These are phyloP conservation scores for Pangasius djambal DNA, from an alignment of 2,797 vertebrate species.

Conservation along the genomic window DNA sequence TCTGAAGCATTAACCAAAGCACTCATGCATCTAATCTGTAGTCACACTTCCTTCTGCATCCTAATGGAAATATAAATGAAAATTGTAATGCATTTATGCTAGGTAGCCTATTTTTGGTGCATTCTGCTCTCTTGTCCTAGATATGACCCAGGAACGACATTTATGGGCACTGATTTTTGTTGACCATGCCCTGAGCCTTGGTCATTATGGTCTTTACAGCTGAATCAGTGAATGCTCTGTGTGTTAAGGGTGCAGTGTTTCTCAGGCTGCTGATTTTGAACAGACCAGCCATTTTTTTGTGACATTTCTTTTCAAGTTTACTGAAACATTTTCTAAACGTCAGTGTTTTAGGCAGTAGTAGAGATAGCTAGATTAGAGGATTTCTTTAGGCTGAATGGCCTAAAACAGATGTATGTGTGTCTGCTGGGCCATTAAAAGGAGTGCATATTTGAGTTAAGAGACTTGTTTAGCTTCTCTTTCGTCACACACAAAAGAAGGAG, in stretches of 20 bases:
- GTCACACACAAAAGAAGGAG: slow-evolving; percentile 18
- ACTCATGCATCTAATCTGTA: slow-evolving; percentile 5
- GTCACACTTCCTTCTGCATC: slow-evolving; percentile 1
- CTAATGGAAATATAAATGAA: slow-evolving; percentile 25
- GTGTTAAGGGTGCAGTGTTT: slow-evolving; percentile 33
- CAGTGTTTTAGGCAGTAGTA: slow-evolving; percentile 1
- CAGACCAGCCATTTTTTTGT: slow-evolving; percentile 7
- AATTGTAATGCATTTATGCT: neutral
- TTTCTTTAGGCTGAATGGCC: neutral
- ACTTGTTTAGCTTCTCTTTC: slow-evolving; percentile 37
- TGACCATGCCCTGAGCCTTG: neutral
- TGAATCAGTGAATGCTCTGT: neutral
- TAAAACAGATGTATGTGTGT: slow-evolving; percentile 16
- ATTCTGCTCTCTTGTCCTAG: neutral
- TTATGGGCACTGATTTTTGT: neutral
- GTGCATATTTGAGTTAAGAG: slow-evolving; percentile 12
- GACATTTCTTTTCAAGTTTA: slow-evolving; percentile 9
- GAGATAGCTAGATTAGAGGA: slow-evolving; percentile 17
- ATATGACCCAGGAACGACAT: slow-evolving; percentile 12
- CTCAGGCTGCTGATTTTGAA: neutral
- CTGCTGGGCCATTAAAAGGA: neutral
- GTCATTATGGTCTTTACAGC: neutral
- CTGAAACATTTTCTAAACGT: slow-evolving; percentile 20
- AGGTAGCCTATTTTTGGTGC: neutral
- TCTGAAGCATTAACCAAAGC: slow-evolving; percentile 52